Evolutionary conservation across 2,888 invertebrate genomes (phyloP), one percentile per base, ranked within the genome.

Genomic region (Axea sp.): DNA sequence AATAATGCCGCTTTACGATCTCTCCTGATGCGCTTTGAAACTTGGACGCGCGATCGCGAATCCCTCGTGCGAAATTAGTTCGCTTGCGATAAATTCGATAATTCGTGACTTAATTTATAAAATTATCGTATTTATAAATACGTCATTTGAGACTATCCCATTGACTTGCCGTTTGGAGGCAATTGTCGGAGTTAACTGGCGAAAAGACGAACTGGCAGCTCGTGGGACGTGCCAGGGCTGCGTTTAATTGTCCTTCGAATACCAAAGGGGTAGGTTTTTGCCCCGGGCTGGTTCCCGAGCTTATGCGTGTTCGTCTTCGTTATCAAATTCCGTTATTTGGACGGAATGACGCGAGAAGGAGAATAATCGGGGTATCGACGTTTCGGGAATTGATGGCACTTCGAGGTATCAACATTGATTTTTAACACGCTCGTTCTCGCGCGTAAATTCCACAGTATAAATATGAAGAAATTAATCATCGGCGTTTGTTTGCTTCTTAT

Each of bases 1-100:
- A 64, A 64, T 64, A 64, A 51, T 19, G 33, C 14, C 33, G 33
- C 33, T 64, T 64, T 64, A 64, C 51, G 51, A 59, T 59, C 19
- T 1, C 12, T 14, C 43, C 39, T 35, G 31, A 64, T 64, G 49
- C 33, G 43, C 55, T 57, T 55, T 55, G 53, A 43, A 45, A 65
- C 35, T 55, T 19, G 30, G 33, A 55, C 35, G 33, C 28, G 33
- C n/a, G 43, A 55, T 55, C 59, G 65, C 45, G 47, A 73, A 51
- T 3, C n/a, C 12, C 24, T 22, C 12, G n/a, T 12, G n/a, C 8
- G 53, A 55, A 67, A 73, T 67, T 62, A 67, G 67, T 67, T 67
- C 45, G 28, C 26, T 39, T 22, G 30, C 37, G 45, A 65, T 65
- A 55, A 65, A 47, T 55, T 55, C 55, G 19, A 14, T 26, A 47